Evolutionary conservation across 2,113 vertebrate genomes (phyloP), one percentile per base, ranked within the genome.

Genomic region (Larimichthys crocea): DNA sequence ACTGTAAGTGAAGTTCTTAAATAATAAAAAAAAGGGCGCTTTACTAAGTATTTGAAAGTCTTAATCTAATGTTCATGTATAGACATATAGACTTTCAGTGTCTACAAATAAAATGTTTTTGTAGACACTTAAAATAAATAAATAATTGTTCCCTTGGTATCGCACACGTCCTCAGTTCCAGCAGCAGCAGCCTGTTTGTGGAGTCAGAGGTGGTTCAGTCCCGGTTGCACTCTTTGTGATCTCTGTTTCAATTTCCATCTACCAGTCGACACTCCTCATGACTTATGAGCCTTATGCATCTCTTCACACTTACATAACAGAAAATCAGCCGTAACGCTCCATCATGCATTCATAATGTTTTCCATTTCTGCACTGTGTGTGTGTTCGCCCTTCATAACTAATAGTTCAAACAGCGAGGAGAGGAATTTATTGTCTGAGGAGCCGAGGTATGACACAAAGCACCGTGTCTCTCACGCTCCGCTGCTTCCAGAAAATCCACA

Each of bases 261-360:
- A 57, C 66, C 69, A 40, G 26, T 80, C 71, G 46, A 60, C 4
- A 3, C 70, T 49, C 46, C 71, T 62, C 56, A 49, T 72, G 77
- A 88, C 61, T 82, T 74, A 76, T 31, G 65, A 84, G 73, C 63
- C 55, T 26, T 60, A 80, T 79, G 74, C 78, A 64, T 86, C 72
- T 74, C 67, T 73, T 80, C 74, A 76, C 65, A 70, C 81, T 89
- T 92, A 65, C 85, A 78, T 76, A 82, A 86, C 61, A 83, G 29
- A 86, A 80, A 82, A 52, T 69, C 65, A 74, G 16, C 72, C 66
- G 71, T 68, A 83, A 76, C 49, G 80, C 74, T 76, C 74, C 29
- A 77, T 72, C 73, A 90, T 90, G 88, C 89, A 90, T 91, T 90
- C 70, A 31, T 85, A 88, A 86, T 85, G 66, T 76, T 76, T 86